phyloP scores from a whole-genome alignment of 1,140 invertebrate genomes.

The Batillaria attramentaria region DNA sequence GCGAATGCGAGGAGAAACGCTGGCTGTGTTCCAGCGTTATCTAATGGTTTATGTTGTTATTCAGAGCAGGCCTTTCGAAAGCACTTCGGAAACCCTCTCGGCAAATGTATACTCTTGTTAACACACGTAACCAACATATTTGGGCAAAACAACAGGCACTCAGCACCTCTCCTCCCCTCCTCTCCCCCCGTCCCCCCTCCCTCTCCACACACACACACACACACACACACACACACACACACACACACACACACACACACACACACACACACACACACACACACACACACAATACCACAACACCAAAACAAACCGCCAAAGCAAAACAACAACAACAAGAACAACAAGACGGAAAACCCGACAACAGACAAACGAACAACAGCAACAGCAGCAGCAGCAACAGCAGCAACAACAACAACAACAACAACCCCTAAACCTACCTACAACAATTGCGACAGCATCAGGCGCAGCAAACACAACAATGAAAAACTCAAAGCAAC shows the following conservation, averaged over 20 bases:
- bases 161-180: background rate
- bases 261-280: background rate
- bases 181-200: background rate
- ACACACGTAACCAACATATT: background rate
- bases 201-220: background rate
- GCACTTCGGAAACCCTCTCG: background rate
- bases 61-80: background rate
- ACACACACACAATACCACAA: background rate
- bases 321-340: too few relatives aligned
- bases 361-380: too few relatives aligned
- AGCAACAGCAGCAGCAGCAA: too few relatives aligned
- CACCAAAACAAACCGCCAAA: background rate
- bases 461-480: too few relatives aligned
- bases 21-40: too few relatives aligned
- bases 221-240: conserved; percentile 5
- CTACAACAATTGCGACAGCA: too few relatives aligned
- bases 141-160: background rate
- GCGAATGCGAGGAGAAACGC: background rate
- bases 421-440: too few relatives aligned
- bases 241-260: conserved; percentile 5
- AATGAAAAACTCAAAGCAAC: too few relatives aligned
- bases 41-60: too few relatives aligned
- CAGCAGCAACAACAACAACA: too few relatives aligned
- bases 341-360: too few relatives aligned
- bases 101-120: background rate